A percentile compares a stretch with the other conserved stretches of the same genome.
Conservation (phyloP, 2,888 invertebrate species). For the Pharmacophagus antenor region DNA sequence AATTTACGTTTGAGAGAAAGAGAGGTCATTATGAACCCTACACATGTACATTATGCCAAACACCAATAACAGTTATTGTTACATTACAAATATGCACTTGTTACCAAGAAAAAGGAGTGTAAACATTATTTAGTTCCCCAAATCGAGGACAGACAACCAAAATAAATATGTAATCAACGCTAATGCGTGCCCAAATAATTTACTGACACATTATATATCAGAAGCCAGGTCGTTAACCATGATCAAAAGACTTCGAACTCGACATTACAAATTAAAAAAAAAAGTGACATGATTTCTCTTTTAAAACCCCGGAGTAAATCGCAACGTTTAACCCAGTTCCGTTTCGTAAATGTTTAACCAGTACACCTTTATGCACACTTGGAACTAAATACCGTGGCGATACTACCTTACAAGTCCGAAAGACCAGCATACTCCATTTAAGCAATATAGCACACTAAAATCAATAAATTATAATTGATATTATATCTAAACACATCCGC, state of each 20-base stretch:
- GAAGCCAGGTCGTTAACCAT: constrained; percentile 29
- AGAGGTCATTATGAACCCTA: no score
- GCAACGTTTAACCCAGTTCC: constrained; percentile 39
- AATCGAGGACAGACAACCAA: constrained; percentile 20
- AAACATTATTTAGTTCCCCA: constrained; percentile 5
- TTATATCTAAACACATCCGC: no score
- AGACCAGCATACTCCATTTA: no score
- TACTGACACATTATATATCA: constrained; percentile 20
- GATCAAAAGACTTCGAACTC: constrained; percentile 37
- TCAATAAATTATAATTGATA: no score
- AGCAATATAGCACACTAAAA: no score
- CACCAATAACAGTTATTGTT: not conserved
- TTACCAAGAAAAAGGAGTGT: not conserved
- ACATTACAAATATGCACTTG: not conserved
- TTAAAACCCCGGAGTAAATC: constrained; percentile 34
- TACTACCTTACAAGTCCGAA: not conserved
- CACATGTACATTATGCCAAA: not conserved
- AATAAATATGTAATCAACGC: constrained; percentile 22
- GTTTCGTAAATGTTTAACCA: constrained; percentile 31
- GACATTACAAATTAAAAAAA: constrained; percentile 33
- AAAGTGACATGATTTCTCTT: constrained; percentile 31
- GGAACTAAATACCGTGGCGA: not conserved
- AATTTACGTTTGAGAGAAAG: no score
- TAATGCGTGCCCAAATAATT: constrained; percentile 26
- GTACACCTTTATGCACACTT: not conserved